phyloP scores from a whole-genome alignment of 1,140 invertebrate species.

The Heliconius melpomene region DNA sequence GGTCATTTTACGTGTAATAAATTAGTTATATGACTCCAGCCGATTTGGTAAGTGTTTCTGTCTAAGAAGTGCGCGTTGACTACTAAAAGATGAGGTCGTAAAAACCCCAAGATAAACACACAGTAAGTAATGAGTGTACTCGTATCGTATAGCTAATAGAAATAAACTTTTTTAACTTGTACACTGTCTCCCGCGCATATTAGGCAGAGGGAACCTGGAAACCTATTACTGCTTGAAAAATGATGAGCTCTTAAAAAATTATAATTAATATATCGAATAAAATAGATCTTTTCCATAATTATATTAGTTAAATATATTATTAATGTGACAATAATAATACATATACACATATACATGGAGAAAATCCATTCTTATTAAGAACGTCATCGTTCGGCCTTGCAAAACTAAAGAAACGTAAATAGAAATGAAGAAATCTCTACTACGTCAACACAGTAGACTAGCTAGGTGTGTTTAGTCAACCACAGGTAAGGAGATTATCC shows the following conservation, averaged over 20 bases:
- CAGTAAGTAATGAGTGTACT: background rate
- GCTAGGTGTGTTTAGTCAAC: constrained; percentile 26
- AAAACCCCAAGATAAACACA: constrained; percentile 25
- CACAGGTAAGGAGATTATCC: constrained; percentile 59
- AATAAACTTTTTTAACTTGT: background rate
- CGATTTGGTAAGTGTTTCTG: constrained; percentile 38
- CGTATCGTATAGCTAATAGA: background rate
- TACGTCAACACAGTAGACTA: constrained; percentile 23
- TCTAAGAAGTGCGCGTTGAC: constrained; percentile 31
- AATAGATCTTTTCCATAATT: no score
- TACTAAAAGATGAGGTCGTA: constrained; percentile 38
- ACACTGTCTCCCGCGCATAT: no score
- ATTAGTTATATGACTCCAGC: constrained; percentile 47
- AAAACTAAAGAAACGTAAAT: background rate
- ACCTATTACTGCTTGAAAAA: no score
- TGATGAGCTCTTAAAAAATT: no score
- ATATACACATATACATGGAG: no score
- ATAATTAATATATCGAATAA: no score
- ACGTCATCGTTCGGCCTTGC: background rate
- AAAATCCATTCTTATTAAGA: background rate
- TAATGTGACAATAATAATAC: no score
- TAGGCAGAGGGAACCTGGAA: no score
- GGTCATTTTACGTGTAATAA: constrained; percentile 55
- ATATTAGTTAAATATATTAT: no score
- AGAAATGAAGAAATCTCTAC: constrained; percentile 15